Evolutionary conservation across 2,797 vertebrate genomes (phyloP).

Genomic region (Callimico goeldii): DNA sequence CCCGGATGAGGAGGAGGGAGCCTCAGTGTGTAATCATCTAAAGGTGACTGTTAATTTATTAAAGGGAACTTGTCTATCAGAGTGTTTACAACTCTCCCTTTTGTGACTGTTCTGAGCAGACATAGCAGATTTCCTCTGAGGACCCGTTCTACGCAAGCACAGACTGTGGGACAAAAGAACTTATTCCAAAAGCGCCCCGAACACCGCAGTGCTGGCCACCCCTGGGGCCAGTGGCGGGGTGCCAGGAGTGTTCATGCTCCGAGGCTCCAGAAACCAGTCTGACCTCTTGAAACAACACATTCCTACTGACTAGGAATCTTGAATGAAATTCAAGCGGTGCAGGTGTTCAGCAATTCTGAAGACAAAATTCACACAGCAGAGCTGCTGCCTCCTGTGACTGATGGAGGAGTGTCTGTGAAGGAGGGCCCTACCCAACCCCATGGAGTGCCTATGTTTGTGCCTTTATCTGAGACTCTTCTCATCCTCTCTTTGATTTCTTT

Average conservation of each 20-base stretch:
- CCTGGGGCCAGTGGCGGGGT: conserved; percentile 64
- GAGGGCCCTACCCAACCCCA: neutral
- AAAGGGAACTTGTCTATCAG: conserved; percentile 47
- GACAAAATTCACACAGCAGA: neutral
- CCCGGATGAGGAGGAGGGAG: neutral
- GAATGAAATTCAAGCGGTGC: neutral
- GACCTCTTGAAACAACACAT: conserved; percentile 59
- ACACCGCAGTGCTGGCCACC: conserved; percentile 56
- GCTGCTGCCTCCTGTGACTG: neutral
- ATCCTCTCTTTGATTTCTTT: neutral
- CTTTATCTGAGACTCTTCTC: fast-evolving
- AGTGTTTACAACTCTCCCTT: conserved; percentile 67
- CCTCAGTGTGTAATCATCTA: fast-evolving
- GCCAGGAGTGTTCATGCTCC: conserved; percentile 43
- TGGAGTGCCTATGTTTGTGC: neutral
- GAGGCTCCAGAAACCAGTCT: conserved; percentile 63
- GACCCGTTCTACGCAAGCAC: conserved; percentile 20
- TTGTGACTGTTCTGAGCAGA: conserved; percentile 71
- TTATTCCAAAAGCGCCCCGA: conserved; percentile 62
- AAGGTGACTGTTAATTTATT: conserved; percentile 58
- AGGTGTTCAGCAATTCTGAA: conserved; percentile 62
- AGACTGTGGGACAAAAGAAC: conserved; percentile 69
- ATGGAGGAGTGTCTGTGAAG: neutral
- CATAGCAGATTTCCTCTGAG: conserved; percentile 61
- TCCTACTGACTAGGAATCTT: conserved; percentile 29